phyloP scores from a whole-genome alignment of 2,113 vertebrate genomes.

The Psilopsiagon aurifrons region DNA sequence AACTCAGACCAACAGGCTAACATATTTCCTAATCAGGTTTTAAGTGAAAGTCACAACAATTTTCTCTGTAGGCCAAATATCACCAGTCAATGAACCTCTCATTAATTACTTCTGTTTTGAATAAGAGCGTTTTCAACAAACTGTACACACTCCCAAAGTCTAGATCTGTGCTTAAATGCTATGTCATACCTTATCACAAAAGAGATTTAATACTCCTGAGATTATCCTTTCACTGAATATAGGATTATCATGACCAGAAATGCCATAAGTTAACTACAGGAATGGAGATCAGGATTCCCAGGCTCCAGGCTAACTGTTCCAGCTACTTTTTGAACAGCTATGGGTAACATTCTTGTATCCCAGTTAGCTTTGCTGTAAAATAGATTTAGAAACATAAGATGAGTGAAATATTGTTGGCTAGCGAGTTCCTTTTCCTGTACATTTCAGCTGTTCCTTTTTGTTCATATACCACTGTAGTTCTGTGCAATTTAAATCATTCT shows the following conservation, averaged over 20 bases:
- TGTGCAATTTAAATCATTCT: neutral
- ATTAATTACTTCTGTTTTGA: neutral
- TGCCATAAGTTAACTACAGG: neutral
- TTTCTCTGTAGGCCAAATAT: neutral
- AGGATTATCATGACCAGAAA: neutral
- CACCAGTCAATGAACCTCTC: neutral
- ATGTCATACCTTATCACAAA: neutral
- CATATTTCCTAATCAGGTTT: neutral
- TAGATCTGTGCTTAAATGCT: neutral
- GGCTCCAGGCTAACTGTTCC: neutral
- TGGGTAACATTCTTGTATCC: neutral
- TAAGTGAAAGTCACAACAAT: neutral
- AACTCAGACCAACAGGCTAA: neutral
- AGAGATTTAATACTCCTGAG: neutral
- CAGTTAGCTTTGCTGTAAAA: constrained; percentile 2
- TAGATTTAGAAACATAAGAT: constrained; percentile 1
- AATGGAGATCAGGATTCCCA: neutral
- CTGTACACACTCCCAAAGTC: neutral
- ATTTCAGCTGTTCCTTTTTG: neutral
- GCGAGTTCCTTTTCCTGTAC: neutral
- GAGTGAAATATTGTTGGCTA: neutral
- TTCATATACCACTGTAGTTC: neutral
- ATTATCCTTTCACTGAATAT: neutral
- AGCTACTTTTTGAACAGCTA: neutral
- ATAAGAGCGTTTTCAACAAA: neutral